A percentile compares a stretch with the other conserved stretches of the same genome.
phyloP scores from a whole-genome alignment of 53 echinoderm and acorn worm genomes.

The Paracentrotus lividus region DNA sequence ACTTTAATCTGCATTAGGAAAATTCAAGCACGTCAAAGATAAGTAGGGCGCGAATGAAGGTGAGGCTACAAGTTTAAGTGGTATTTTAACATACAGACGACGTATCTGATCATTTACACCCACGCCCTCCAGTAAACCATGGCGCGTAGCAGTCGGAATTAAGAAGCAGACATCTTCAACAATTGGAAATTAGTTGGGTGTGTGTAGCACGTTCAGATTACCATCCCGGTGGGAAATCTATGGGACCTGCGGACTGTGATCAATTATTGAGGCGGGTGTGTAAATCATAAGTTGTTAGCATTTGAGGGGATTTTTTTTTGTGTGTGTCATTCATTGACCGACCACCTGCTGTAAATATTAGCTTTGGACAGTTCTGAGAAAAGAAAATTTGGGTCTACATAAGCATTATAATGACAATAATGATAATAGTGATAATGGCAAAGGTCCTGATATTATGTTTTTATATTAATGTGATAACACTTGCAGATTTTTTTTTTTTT shows the following conservation, averaged over 20 bases:
- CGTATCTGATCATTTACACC: not conserved
- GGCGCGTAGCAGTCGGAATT: not conserved
- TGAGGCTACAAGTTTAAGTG: not conserved
- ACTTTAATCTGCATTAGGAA: too few species aligned
- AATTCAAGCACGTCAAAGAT: too few species aligned
- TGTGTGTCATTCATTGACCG: not conserved
- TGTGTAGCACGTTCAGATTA: not conserved
- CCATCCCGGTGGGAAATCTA: not conserved
- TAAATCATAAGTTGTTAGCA: not conserved
- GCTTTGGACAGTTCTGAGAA: too few species aligned
- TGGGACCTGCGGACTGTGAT: not conserved
- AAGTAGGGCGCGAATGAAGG: not conserved
- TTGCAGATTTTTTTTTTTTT: too few species aligned
- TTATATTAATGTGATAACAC: too few species aligned
- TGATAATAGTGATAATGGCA: too few species aligned
- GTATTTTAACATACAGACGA: not conserved
- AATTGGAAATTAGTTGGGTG: too few species aligned
- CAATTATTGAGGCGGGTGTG: constrained; percentile 22
- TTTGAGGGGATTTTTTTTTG: not conserved
- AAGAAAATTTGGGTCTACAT: too few species aligned
- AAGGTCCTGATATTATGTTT: too few species aligned
- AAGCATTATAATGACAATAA: too few species aligned
- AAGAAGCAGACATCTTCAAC: not conserved
- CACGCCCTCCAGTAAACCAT: too few species aligned
- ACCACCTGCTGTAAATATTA: constrained; percentile 27